Conservation (phyloP, 2,888 invertebrate genomes). For the Poecilobothrus nobilitatus region DNA sequence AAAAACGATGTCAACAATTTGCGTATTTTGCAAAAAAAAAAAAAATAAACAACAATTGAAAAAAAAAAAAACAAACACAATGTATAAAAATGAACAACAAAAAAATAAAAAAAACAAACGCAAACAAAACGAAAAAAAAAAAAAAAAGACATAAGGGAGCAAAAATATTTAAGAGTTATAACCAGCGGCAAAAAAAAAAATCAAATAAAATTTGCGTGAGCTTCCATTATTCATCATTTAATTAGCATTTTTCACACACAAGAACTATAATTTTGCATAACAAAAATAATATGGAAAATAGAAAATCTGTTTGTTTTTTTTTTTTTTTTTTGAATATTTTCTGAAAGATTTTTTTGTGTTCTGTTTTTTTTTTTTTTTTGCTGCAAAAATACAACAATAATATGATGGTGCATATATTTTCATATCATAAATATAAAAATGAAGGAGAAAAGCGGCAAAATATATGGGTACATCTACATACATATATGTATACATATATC, state of each 20-base stretch:
- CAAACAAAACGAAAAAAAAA: neutral
- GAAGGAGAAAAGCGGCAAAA: no score
- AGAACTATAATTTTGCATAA: neutral
- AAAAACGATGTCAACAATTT: conserved; percentile 17
- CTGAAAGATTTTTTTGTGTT: no score
- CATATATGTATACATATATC: neutral
- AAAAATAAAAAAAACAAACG: neutral
- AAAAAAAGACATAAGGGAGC: neutral
- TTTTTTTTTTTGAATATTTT: no score
- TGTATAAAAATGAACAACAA: neutral
- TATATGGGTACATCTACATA: no score
- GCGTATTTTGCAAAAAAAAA: neutral
- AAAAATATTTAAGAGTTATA: no score
- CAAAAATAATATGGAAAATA: neutral
- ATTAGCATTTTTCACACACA: neutral
- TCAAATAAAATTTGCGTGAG: neutral
- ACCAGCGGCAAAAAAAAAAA: neutral
- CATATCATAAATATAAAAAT: no score
- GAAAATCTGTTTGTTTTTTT: neutral
- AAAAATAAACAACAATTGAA: no score
- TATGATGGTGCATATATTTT: no score
- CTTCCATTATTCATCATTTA: neutral
- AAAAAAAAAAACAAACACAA: no score
- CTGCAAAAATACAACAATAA: neutral
- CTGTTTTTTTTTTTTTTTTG: neutral